Evolutionary conservation across 2,797 vertebrate species (phyloP), one percentile per base, ranked within the genome.

Genomic region (Gastrophryne carolinensis): DNA sequence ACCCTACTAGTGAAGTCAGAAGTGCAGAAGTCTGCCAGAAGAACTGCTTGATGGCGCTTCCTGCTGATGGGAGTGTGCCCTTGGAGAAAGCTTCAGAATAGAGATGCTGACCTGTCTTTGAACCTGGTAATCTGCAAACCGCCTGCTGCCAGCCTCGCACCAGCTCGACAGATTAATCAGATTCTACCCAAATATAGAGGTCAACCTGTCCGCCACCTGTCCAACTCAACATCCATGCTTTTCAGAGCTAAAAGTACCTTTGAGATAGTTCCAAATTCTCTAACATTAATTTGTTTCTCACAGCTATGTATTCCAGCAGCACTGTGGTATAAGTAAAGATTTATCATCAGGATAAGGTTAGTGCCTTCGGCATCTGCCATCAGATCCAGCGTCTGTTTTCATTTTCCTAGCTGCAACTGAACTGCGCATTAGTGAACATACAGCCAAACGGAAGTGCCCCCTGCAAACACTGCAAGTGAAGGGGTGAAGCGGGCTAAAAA

Each of bases 161-260:
- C 81, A 81, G 79, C 84, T 44, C 80, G 82, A 81, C 66, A 63
- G 83, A 84, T 88, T 89, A 86, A 88, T 88, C 86, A 89, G 85
- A 82, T 85, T 85, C 85, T 84, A 82, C 84, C 84, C 79, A 80
- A 80, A 86, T 89, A 89, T 82, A 91, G 82, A 86, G 82, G 74
- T 49, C 77, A 85, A 84, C 81, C 82, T 87, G 86, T 85, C 0
- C 77, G 80, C 80, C 83, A 87, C 83, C 83, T 85, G 77, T 76
- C 84, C 80, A 5, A 8, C 8, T 52, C 1, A 57, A 32, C 26
- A 56, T 29, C 27, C 19, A 57, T 21, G 3, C 2, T 47, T 47
- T 2, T 6, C 10, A 47, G 3, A 47, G n/a, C 7, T 17, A 47
- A 21, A 47, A 47, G 8, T 19, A 44, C 39, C 17, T 47, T 47